Evolutionary conservation across 2,113 vertebrate genomes (phyloP).

Genomic region (Cromileptes altivelis): DNA sequence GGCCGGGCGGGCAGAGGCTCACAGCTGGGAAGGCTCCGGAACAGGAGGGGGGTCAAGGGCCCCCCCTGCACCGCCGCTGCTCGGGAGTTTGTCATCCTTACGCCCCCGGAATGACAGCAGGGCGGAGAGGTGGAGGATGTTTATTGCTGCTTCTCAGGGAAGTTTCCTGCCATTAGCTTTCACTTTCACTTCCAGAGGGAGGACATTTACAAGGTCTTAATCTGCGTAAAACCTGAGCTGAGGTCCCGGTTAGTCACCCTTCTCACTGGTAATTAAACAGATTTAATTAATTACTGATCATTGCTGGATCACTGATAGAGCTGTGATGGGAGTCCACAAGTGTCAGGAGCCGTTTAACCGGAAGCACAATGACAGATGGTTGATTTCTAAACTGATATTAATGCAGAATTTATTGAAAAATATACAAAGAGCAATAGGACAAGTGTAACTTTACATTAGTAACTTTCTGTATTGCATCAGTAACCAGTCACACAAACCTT

Average conservation of each 20-base stretch:
- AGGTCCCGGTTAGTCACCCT: not conserved
- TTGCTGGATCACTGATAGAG: not conserved
- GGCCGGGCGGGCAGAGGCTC: constrained; percentile 29
- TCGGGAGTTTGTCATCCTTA: constrained; percentile 67
- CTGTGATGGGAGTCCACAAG: not conserved
- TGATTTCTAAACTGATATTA: too few relatives aligned
- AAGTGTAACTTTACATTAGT: too few relatives aligned
- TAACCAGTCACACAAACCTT: too few relatives aligned
- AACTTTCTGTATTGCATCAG: too few relatives aligned
- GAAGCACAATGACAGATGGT: not conserved
- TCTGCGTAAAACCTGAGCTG: not conserved
- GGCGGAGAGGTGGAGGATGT: constrained; percentile 61
- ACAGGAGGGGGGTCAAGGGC: constrained; percentile 57
- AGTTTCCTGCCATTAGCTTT: constrained; percentile 65
- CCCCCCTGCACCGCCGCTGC: constrained; percentile 37
- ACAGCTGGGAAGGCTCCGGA: constrained; percentile 64
- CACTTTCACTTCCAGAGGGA: constrained; percentile 71
- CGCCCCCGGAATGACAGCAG: constrained; percentile 57
- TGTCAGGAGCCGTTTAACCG: not conserved
- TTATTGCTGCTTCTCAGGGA: constrained; percentile 65
- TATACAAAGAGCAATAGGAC: too few relatives aligned
- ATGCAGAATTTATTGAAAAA: too few relatives aligned
- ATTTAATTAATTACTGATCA: not conserved
- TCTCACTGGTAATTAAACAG: not conserved
- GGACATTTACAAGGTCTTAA: constrained; percentile 9